Conservation (phyloP, 2,113 vertebrate species). For the Camelus bactrianus region DNA sequence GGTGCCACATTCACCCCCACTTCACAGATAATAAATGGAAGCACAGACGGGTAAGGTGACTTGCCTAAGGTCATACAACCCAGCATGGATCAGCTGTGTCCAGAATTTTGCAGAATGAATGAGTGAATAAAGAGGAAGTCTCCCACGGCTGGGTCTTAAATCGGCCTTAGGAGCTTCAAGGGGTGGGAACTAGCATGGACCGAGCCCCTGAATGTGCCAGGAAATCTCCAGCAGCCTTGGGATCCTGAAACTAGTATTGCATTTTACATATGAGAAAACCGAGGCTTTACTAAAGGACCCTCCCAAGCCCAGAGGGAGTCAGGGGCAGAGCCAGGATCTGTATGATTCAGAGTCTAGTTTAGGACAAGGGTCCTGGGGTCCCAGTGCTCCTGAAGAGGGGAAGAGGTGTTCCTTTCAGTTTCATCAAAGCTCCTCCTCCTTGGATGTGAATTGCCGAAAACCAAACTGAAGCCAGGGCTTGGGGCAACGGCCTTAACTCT, state of each 20-base stretch:
- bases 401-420: not conserved
- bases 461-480: not conserved
- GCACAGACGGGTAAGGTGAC: not conserved
- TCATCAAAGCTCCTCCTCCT: not conserved
- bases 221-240: not conserved
- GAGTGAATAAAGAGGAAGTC: not conserved
- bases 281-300: not conserved
- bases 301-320: not conserved
- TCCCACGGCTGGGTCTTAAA: not conserved
- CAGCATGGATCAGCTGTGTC: accelerated
- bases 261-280: not conserved
- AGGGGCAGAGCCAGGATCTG: not conserved
- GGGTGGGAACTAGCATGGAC: not conserved
- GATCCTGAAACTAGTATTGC: not conserved
- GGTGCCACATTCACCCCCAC: too few relatives aligned
- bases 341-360: not conserved
- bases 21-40: not conserved
- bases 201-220: not conserved
- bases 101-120: not conserved
- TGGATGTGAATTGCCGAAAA: not conserved
- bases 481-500: not conserved
- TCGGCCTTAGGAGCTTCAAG: not conserved
- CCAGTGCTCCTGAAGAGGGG: not conserved
- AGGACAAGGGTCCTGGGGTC: not conserved
- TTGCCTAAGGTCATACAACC: not conserved